Percentiles rank a stretch among this genome's conserved stretches.
phyloP scores from a whole-genome alignment of 92 coral and sea anemone genomes.

The Scolanthus callimorphus region DNA sequence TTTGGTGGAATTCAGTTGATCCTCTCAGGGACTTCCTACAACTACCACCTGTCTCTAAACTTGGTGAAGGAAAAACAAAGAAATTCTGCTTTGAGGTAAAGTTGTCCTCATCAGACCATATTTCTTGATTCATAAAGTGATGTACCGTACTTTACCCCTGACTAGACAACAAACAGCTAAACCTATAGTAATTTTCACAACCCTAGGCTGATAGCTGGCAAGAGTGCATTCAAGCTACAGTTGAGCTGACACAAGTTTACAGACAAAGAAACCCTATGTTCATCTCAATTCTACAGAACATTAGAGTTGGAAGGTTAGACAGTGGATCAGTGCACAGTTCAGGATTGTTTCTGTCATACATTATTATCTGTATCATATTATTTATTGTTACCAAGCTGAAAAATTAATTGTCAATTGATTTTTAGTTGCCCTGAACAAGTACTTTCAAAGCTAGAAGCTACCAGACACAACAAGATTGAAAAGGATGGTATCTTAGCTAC shows the following conservation, averaged over 20 bases:
- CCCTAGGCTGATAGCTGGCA: slow-evolving; percentile 82
- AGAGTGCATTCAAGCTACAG: slow-evolving; percentile 77
- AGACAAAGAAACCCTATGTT: slow-evolving; percentile 91
- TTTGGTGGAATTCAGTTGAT: slow-evolving; percentile 98
- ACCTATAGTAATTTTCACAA: no score
- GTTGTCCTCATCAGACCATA: no score
- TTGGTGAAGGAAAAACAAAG: slow-evolving; percentile 48
- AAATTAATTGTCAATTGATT: background rate
- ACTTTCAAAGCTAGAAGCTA: slow-evolving; percentile 56
- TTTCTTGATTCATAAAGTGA: no score
- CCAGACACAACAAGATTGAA: slow-evolving; percentile 69
- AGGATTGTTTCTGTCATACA: no score
- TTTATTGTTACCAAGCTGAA: background rate
- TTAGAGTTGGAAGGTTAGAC: slow-evolving; percentile 93
- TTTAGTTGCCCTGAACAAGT: slow-evolving; percentile 78
- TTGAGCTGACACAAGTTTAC: slow-evolving; percentile 79
- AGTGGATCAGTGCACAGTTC: background rate
- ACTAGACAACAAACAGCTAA: background rate
- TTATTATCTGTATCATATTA: no score
- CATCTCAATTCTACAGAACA: slow-evolving; percentile 84
- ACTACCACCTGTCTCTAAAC: slow-evolving; percentile 91
- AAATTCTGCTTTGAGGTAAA: slow-evolving; percentile 95
- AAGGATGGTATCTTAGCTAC: slow-evolving; percentile 83
- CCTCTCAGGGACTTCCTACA: slow-evolving; percentile 96
- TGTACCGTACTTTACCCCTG: background rate